These are phyloP conservation scores for Caenorhabditis wallacei DNA, from an alignment of 2,888 invertebrate genomes.

Conservation along the genomic window DNA sequence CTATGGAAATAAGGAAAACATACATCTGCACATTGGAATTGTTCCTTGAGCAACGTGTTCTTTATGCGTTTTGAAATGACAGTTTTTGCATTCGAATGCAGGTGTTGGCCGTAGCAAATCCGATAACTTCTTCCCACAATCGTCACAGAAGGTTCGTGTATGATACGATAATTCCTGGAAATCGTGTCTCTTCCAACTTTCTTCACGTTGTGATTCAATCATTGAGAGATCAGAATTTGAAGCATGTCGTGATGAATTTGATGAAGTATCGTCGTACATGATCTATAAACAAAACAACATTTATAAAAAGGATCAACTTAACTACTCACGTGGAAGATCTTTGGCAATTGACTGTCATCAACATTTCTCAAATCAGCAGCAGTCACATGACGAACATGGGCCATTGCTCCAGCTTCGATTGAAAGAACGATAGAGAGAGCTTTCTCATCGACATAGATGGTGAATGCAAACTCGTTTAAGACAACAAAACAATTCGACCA, in stretches of 20 bases:
- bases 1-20: constrained; percentile 23
- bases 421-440: constrained; percentile 6
- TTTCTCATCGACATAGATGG: constrained; percentile 60
- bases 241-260: constrained; percentile 66
- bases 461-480: constrained; percentile 59
- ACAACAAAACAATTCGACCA: constrained; percentile 57
- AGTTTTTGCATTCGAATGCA: constrained; percentile 93
- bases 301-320: constrained; percentile 1
- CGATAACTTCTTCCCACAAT: constrained; percentile 97
- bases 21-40: constrained; percentile 75
- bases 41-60: constrained; percentile 88
- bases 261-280: constrained; percentile 91
- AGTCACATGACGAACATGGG: constrained; percentile 98
- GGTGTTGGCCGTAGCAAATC: constrained; percentile 95
- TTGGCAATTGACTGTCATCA: constrained; percentile 98
- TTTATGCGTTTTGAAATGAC: constrained; percentile 88
- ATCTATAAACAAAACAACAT: constrained; percentile 86
- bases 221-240: constrained; percentile 72
- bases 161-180: constrained; percentile 75
- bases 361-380: constrained; percentile 99
- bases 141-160: constrained; percentile 89
- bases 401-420: constrained; percentile 89
- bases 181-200: constrained; percentile 86
- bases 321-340: constrained; percentile 96
- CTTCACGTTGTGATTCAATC: constrained; percentile 56